phyloP scores from a whole-genome alignment of 1,140 invertebrate genomes.

The Pristionchus pacificus region DNA sequence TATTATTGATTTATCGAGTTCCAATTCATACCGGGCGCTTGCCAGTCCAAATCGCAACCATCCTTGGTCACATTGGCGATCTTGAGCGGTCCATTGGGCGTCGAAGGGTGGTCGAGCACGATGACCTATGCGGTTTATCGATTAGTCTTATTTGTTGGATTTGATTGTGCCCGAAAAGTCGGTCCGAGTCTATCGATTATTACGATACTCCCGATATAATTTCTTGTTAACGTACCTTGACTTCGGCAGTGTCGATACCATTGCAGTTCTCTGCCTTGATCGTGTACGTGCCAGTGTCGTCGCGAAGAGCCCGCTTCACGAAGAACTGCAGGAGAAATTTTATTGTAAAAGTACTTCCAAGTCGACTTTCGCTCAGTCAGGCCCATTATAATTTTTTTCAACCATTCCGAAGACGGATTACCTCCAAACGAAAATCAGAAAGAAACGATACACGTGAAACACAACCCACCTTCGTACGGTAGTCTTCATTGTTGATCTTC shows the following conservation, averaged over 20 bases:
- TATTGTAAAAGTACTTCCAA: neutral
- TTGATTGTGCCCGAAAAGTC: conserved; percentile 9
- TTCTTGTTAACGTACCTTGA: conserved; percentile 64
- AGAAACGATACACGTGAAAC: neutral
- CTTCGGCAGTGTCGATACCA: conserved; percentile 78
- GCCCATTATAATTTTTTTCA: no score
- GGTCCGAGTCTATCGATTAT: conserved; percentile 18
- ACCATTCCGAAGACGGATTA: no score
- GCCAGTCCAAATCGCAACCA: conserved; percentile 62
- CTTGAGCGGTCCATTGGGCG: conserved; percentile 61
- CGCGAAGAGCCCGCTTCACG: conserved; percentile 79
- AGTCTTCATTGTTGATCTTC: conserved; percentile 77
- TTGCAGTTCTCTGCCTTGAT: conserved; percentile 84
- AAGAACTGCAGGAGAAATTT: conserved; percentile 64
- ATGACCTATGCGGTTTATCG: conserved; percentile 62
- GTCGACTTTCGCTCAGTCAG: no score
- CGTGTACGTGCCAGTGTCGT: conserved; percentile 82
- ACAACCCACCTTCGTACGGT: conserved; percentile 66
- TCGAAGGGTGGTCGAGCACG: conserved; percentile 68
- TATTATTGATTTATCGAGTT: neutral
- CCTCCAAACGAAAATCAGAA: no score
- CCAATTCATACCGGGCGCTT: conserved; percentile 61
- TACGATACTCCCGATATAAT: conserved; percentile 60
- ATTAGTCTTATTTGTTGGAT: neutral
- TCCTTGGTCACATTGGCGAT: conserved; percentile 61